Evolutionary conservation across 2,113 vertebrate genomes (phyloP).

Genomic region (Thalassarche chlororhynchos): DNA sequence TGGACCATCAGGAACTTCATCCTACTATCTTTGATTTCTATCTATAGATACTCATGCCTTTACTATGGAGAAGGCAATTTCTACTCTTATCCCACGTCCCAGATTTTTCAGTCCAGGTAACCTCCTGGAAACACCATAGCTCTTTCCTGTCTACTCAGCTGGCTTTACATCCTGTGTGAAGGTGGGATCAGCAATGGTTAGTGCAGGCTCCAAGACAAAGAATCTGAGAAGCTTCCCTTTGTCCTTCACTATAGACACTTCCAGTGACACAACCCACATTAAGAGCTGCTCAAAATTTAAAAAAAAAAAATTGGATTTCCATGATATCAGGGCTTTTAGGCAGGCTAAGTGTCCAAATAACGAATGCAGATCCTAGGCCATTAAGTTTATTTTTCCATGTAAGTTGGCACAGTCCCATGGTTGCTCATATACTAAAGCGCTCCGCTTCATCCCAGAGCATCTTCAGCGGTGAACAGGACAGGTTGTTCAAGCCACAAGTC

Average conservation of each 20-base stretch:
- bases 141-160: not conserved
- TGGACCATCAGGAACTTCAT: not conserved
- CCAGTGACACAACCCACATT: not conserved
- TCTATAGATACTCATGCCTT: not conserved
- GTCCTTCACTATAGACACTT: not conserved
- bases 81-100: not conserved
- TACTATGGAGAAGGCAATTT: not conserved
- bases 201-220: not conserved
- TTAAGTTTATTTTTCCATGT: not conserved
- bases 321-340: not conserved
- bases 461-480: not conserved
- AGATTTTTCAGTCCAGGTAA: not conserved
- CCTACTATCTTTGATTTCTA: not conserved
- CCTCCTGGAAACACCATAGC: not conserved
- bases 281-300: not conserved
- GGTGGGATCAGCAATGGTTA: not conserved
- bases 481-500: not conserved
- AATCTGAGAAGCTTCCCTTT: not conserved
- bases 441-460: not conserved
- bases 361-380: not conserved
- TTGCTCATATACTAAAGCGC: not conserved
- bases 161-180: not conserved
- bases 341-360: not conserved
- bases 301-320: not conserved
- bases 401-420: not conserved